Percentiles rank a stretch among this genome's conserved stretches.
phyloP scores from a whole-genome alignment of 2,888 invertebrate genomes.

The Isoperla grammatica region DNA sequence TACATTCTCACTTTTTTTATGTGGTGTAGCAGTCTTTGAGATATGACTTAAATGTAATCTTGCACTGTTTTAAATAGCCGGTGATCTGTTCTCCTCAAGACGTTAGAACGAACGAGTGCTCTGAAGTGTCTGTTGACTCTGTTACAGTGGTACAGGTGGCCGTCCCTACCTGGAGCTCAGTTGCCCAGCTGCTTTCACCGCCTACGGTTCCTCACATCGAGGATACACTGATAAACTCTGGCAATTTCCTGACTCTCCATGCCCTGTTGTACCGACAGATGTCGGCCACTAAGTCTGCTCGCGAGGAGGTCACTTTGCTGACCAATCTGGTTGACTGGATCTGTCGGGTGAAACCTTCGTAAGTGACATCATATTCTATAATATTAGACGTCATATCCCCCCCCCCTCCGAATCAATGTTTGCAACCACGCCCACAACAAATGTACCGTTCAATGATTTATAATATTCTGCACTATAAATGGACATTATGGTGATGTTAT shows the following conservation, averaged over 20 bases:
- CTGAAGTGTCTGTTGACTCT: neutral
- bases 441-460: too few species aligned
- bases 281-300: conserved; percentile 42
- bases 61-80: too few species aligned
- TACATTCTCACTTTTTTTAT: too few species aligned
- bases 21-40: too few species aligned
- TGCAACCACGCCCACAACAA: too few species aligned
- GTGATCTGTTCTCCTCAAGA: too few species aligned
- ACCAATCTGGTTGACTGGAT: conserved; percentile 35
- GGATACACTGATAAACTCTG: conserved; percentile 46
- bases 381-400: too few species aligned
- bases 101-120: too few species aligned
- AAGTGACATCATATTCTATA: conserved; percentile 39
- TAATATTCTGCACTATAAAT: too few species aligned
- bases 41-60: too few species aligned
- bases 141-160: conserved; percentile 40
- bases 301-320: conserved; percentile 41
- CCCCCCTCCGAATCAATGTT: too few species aligned
- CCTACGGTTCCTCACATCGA: conserved; percentile 43
- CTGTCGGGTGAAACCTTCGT: conserved; percentile 50
- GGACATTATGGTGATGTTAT: too few species aligned
- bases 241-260: conserved; percentile 51
- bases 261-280: conserved; percentile 50
- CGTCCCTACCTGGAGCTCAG: conserved; percentile 44
- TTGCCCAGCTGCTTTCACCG: neutral